Conservation (phyloP, 2,113 vertebrate genomes). For the Equus quagga region DNA sequence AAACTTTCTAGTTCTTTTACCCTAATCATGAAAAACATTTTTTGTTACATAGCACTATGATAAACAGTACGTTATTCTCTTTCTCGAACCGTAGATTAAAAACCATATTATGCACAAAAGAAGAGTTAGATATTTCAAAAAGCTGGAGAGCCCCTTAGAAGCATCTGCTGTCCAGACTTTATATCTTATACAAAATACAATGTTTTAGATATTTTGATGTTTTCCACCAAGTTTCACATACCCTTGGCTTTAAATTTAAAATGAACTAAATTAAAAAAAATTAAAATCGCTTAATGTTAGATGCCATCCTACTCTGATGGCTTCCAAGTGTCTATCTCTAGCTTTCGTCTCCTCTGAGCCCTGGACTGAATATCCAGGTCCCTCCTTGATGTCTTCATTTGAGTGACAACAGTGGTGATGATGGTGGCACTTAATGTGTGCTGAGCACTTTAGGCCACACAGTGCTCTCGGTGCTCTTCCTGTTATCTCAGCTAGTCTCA, state of each 20-base stretch:
- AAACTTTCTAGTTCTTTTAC: background rate
- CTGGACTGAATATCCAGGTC: background rate
- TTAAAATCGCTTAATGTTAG: background rate
- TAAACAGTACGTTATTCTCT: background rate
- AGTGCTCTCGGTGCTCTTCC: background rate
- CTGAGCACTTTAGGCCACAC: background rate
- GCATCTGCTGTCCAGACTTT: background rate
- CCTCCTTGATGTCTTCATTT: background rate
- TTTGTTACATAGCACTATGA: background rate
- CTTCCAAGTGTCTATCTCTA: background rate
- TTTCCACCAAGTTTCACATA: conserved; percentile 8
- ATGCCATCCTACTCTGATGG: background rate
- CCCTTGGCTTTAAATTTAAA: conserved; percentile 20
- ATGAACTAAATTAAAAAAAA: background rate
- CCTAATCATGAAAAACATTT: background rate
- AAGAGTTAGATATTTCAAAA: background rate
- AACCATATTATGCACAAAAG: background rate
- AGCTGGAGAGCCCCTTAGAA: background rate
- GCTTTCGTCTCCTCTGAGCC: background rate
- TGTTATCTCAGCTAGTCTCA: background rate
- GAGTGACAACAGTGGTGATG: background rate
- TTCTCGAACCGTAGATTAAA: background rate
- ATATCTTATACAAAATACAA: background rate
- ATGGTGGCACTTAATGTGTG: background rate
- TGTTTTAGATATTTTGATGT: background rate